A percentile compares a stretch with the other conserved stretches of the same genome.
phyloP scores from a whole-genome alignment of 2,797 vertebrate species.

The Phaenicophaeus curvirostris region DNA sequence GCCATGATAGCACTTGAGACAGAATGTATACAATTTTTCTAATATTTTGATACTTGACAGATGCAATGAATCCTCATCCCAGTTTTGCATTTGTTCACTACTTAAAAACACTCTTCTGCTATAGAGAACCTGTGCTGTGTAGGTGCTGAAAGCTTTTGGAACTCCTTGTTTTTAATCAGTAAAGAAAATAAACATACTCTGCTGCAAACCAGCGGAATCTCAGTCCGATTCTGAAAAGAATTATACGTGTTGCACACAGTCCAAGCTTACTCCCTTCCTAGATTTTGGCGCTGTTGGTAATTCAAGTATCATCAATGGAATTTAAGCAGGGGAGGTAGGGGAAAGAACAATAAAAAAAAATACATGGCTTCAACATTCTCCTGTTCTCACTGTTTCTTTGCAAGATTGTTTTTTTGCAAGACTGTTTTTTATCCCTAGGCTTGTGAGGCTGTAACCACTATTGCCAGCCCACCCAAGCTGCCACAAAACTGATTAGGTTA shows the following conservation, averaged over 20 bases:
- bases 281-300: slow-evolving; percentile 1
- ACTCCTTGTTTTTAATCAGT: not conserved
- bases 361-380: not conserved
- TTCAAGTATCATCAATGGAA: slow-evolving; percentile 6
- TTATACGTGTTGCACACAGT: not conserved
- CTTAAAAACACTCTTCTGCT: not conserved
- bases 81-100: not conserved
- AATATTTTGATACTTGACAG: not conserved
- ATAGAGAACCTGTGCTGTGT: not conserved
- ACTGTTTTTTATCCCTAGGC: not conserved
- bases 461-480: not conserved
- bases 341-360: not conserved
- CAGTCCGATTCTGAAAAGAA: not conserved
- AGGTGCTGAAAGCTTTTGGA: not conserved
- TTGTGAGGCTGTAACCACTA: not conserved
- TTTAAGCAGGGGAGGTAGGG: not conserved
- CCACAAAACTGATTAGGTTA: not conserved
- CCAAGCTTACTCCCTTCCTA: slow-evolving; percentile 36
- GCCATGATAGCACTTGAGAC: not conserved
- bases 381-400: not conserved
- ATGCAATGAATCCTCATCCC: not conserved
- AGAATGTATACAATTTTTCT: not conserved
- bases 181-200: not conserved
- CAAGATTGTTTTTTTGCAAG: not conserved
- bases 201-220: not conserved